These are phyloP conservation scores for Alloplasta piceator DNA, from an alignment of 2,888 invertebrate genomes.

Conservation along the genomic window DNA sequence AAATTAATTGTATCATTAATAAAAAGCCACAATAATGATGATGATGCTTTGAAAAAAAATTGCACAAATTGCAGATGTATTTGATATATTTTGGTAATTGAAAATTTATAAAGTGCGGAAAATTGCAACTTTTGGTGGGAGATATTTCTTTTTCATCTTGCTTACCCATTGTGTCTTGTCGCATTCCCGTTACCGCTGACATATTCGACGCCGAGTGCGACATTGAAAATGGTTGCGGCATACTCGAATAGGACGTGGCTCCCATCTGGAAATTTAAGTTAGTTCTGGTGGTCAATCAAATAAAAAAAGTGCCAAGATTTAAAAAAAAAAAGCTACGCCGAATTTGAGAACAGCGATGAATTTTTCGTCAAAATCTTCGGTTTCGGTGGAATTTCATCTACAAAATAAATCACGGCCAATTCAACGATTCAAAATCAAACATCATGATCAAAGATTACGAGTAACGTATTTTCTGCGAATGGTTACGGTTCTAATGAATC, in stretches of 20 bases:
- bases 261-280: constrained; percentile 96
- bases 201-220: constrained; percentile 95
- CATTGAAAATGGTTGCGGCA: constrained; percentile 98
- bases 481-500: no score
- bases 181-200: constrained; percentile 94
- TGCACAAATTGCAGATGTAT: not conserved
- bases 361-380: no score
- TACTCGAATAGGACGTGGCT: constrained; percentile 94
- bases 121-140: constrained; percentile 9
- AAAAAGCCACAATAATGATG: not conserved
- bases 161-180: constrained; percentile 94
- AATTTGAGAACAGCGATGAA: not conserved
- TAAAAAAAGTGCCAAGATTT: constrained; percentile 59
- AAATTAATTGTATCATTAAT: not conserved
- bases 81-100: constrained; percentile 4
- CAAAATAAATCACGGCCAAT: no score
- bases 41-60: not conserved
- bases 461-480: no score
- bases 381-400: no score
- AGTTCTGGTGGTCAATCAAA: no score
- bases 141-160: constrained; percentile 62
- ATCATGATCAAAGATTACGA: no score
- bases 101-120: not conserved
- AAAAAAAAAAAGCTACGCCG: not conserved
- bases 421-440: no score